Conservation (phyloP, 2,797 vertebrate species). For the Labroides dimidiatus region DNA sequence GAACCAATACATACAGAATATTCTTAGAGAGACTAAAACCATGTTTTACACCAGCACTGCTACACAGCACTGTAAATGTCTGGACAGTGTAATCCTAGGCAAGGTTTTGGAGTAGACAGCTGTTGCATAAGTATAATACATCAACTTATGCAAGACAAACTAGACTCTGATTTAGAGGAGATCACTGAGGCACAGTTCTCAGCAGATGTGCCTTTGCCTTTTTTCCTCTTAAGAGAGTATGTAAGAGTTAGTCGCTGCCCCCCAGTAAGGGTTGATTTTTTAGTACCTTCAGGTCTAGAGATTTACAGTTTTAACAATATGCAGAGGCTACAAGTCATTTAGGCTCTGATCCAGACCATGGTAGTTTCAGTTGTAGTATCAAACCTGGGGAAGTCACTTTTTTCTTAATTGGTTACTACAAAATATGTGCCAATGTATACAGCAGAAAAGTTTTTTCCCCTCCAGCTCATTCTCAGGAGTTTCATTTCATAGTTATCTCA, state of each 20-base stretch:
- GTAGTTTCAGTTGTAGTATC: too few species aligned
- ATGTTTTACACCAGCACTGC: slow-evolving; percentile 33
- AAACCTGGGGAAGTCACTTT: too few species aligned
- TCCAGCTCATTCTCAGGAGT: too few species aligned
- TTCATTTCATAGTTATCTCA: too few species aligned
- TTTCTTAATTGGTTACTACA: too few species aligned
- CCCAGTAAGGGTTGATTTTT: too few species aligned
- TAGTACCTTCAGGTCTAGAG: background rate
- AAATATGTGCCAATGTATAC: too few species aligned
- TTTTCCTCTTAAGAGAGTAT: slow-evolving; percentile 9
- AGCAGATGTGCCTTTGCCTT: slow-evolving; percentile 14
- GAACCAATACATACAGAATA: background rate
- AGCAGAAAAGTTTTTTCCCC: too few species aligned
- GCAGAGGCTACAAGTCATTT: too few species aligned
- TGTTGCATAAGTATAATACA: slow-evolving; percentile 58
- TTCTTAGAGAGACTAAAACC: slow-evolving; percentile 19
- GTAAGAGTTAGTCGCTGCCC: too few species aligned
- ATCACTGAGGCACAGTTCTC: slow-evolving; percentile 18
- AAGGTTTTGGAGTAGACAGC: slow-evolving; percentile 34
- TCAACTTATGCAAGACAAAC: slow-evolving; percentile 43
- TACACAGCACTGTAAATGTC: slow-evolving; percentile 51
- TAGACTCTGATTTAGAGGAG: slow-evolving; percentile 32
- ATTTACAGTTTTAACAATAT: background rate
- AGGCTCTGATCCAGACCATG: too few species aligned
- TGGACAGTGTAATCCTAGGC: slow-evolving; percentile 39